phyloP scores from a whole-genome alignment of 2,888 invertebrate species.

The Cryptophagus acutangulus region DNA sequence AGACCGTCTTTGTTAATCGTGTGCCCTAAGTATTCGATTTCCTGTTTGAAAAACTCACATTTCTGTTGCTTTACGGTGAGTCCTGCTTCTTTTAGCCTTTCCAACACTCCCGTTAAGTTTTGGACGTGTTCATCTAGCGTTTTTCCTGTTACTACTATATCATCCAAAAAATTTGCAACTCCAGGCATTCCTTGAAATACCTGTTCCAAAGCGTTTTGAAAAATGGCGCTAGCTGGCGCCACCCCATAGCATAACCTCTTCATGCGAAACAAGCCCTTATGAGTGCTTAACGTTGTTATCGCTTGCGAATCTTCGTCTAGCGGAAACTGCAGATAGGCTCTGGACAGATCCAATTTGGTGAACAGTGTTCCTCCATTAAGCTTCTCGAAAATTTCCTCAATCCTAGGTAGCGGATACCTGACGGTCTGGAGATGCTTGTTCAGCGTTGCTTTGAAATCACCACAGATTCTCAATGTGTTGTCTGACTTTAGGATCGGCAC shows the following conservation, averaged over 20 bases:
- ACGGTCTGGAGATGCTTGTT: slow-evolving; percentile 6
- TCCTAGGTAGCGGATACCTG: slow-evolving; percentile 10
- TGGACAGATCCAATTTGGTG: slow-evolving; percentile 21
- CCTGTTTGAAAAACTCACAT: slow-evolving; percentile 34
- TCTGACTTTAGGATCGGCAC: slow-evolving; percentile 14
- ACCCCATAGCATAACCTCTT: slow-evolving; percentile 38
- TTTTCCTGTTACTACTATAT: slow-evolving; percentile 31
- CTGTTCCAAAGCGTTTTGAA: slow-evolving; percentile 36
- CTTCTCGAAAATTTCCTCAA: slow-evolving; percentile 10
- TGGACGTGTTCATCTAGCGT: slow-evolving; percentile 22
- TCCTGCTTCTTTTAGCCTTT: slow-evolving; percentile 25
- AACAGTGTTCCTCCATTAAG: slow-evolving; percentile 19
- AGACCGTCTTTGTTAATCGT: slow-evolving; percentile 19
- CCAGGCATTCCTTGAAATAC: slow-evolving; percentile 31
- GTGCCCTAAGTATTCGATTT: slow-evolving; percentile 35
- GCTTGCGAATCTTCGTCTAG: slow-evolving; percentile 30
- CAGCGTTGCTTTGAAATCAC: slow-evolving; percentile 18
- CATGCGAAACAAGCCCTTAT: slow-evolving; percentile 36
- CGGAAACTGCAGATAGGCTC: slow-evolving; percentile 37
- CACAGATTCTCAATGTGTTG: slow-evolving; percentile 24
- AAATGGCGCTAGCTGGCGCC: slow-evolving; percentile 26
- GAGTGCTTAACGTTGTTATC: slow-evolving; percentile 33
- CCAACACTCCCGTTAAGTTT: slow-evolving; percentile 26
- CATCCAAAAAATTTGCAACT: slow-evolving; percentile 34
- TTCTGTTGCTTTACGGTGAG: slow-evolving; percentile 33